Conservation (phyloP, 2,888 invertebrate species). For the Synanthedon formicaeformis region DNA sequence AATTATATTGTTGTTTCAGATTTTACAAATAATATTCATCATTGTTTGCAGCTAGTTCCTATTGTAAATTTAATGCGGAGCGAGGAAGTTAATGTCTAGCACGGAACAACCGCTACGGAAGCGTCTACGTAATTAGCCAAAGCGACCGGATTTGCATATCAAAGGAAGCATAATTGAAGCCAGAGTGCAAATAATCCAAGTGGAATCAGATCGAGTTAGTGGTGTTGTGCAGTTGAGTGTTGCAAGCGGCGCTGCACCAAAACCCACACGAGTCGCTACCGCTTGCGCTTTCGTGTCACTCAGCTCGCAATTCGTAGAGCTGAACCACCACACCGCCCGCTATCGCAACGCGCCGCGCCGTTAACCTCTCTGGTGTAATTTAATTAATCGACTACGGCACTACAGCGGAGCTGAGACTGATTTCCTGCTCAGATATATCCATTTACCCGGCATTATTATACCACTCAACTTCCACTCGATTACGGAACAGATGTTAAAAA, state of each 20-base stretch:
- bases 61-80: background rate
- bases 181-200: slow-evolving; percentile 63
- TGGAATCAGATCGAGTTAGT: slow-evolving; percentile 64
- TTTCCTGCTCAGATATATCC: slow-evolving; percentile 59
- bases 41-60: background rate
- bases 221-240: slow-evolving; percentile 43
- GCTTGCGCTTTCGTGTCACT: background rate
- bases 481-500: slow-evolving; percentile 15
- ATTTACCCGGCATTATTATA: slow-evolving; percentile 54
- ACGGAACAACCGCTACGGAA: slow-evolving; percentile 32
- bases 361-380: slow-evolving; percentile 51
- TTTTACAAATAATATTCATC: background rate
- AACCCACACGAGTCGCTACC: background rate
- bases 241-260: background rate
- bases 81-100: background rate
- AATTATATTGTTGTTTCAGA: background rate
- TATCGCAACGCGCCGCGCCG: slow-evolving; percentile 5
- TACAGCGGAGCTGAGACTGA: slow-evolving; percentile 47
- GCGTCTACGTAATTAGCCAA: slow-evolving; percentile 62
- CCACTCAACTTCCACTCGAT: slow-evolving; percentile 35
- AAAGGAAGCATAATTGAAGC: slow-evolving; percentile 65
- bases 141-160: slow-evolving; percentile 65
- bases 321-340: background rate
- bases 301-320: background rate
- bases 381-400: slow-evolving; percentile 58